Evolutionary conservation across 1,140 invertebrate genomes (phyloP).

Genomic region (Mizuhopecten yessoensis): DNA sequence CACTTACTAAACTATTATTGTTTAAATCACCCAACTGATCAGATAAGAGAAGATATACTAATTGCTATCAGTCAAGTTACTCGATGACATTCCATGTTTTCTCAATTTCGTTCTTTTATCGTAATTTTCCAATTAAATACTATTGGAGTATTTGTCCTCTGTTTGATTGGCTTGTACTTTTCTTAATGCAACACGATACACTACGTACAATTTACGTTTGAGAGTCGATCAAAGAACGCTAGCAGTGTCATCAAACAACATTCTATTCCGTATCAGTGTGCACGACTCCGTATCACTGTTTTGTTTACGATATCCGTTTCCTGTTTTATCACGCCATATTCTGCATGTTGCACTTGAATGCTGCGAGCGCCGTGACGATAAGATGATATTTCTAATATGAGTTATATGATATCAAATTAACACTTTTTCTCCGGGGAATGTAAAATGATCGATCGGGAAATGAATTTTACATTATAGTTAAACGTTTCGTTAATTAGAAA

Average conservation of each 20-base stretch:
- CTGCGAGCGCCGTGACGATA: neutral
- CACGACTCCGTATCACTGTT: neutral
- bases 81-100: neutral
- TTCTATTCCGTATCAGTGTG: neutral
- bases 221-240: neutral
- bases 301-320: conserved; percentile 34
- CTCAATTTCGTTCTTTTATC: neutral
- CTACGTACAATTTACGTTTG: neutral
- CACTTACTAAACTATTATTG: neutral
- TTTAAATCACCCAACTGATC: neutral
- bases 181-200: neutral
- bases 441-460: neutral
- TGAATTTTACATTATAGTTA: conserved; percentile 4
- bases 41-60: conserved; percentile 1
- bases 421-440: neutral
- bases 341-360: neutral
- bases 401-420: neutral
- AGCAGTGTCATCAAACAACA: neutral
- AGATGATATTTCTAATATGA: neutral
- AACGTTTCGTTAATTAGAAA: neutral
- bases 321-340: neutral
- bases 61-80: neutral
- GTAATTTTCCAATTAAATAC: neutral
- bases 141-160: neutral
- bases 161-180: conserved; percentile 15